These are phyloP conservation scores for Drosophila sp. DNA, from an alignment of 1,140 invertebrate species.

Conservation along the genomic window DNA sequence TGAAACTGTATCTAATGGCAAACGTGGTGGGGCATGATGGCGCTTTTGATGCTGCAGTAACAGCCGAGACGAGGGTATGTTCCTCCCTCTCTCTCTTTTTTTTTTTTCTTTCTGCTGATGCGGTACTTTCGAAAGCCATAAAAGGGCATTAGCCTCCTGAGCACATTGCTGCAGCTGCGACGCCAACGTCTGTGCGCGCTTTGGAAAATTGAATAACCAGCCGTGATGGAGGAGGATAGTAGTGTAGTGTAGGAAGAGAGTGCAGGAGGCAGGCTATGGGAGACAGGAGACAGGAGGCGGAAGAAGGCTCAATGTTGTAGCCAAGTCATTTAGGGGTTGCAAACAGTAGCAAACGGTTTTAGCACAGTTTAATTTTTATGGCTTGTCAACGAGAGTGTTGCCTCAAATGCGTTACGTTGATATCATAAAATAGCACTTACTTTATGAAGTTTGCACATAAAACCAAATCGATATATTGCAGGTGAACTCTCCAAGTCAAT, in stretches of 20 bases:
- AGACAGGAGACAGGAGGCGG: conserved; percentile 8
- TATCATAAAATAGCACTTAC: conserved; percentile 27
- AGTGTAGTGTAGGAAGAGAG: neutral
- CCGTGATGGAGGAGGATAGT: conserved; percentile 17
- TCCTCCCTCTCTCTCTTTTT: neutral
- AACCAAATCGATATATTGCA: conserved; percentile 14
- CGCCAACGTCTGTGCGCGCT: conserved; percentile 45
- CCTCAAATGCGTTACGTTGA: conserved; percentile 32
- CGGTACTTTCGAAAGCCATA: conserved; percentile 75
- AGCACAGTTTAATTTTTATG: conserved; percentile 58
- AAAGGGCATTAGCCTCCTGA: conserved; percentile 77
- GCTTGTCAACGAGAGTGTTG: conserved; percentile 43
- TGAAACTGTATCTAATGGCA: conserved; percentile 43
- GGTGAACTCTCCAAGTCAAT: conserved; percentile 2
- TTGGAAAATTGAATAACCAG: conserved; percentile 73
- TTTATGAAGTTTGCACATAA: conserved; percentile 17
- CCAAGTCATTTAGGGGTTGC: conserved; percentile 73
- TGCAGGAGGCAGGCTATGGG: neutral
- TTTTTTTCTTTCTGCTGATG: conserved; percentile 59
- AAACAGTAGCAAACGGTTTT: conserved; percentile 28
- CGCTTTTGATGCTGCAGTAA: conserved; percentile 35
- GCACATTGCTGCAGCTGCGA: conserved; percentile 52
- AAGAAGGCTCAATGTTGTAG: conserved; percentile 47
- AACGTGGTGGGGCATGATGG: conserved; percentile 29
- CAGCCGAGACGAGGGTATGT: conserved; percentile 4